Conservation (phyloP, 1,140 invertebrate species). For the Brachionus rotundiformis region DNA sequence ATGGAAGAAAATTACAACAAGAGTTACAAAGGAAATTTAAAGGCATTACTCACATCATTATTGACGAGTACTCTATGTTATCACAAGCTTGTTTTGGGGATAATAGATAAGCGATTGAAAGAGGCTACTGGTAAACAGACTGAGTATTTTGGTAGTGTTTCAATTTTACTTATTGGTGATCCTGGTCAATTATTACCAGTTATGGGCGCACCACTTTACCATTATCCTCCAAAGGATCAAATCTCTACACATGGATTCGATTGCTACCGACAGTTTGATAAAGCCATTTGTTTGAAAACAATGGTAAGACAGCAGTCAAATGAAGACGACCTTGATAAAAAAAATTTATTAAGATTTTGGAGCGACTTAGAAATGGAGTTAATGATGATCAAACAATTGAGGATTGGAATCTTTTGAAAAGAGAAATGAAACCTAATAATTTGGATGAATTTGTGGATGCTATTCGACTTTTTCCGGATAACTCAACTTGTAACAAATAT, state of each 20-base stretch:
- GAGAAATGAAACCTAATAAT: neutral
- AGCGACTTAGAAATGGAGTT: neutral
- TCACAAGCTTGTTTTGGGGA: neutral
- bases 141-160: slow-evolving; percentile 4
- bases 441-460: neutral
- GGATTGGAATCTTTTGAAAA: slow-evolving; percentile 17
- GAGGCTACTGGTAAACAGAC: neutral
- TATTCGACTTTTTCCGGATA: neutral
- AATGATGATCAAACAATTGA: neutral
- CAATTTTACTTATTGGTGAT: slow-evolving; percentile 27
- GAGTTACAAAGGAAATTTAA: slow-evolving; percentile 1
- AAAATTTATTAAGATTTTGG: slow-evolving; percentile 14
- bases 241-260: neutral
- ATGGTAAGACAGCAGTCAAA: neutral
- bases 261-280: neutral
- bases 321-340: slow-evolving; percentile 14
- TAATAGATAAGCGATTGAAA: neutral
- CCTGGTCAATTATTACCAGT: neutral
- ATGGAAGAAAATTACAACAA: neutral
- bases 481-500: neutral
- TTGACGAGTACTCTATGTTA: neutral
- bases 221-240: neutral
- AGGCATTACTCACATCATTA: neutral
- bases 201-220: neutral
- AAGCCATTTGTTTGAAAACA: neutral